phyloP scores from a whole-genome alignment of 2,797 vertebrate genomes.

The Tenualosa ilisha region DNA sequence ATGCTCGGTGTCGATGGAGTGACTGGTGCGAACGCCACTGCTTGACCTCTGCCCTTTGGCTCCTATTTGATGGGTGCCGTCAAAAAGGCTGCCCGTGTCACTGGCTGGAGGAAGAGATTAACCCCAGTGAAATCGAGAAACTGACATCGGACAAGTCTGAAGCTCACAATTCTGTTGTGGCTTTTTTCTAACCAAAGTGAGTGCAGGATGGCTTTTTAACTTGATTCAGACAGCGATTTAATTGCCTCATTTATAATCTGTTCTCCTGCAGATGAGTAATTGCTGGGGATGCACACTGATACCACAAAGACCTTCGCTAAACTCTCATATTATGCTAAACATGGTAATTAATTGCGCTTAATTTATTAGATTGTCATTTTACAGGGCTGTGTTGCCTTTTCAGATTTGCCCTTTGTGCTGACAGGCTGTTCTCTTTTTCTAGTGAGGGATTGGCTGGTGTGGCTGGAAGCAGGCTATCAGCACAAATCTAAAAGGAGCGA shows the following conservation, averaged over 20 bases:
- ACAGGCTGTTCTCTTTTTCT: slow-evolving; percentile 33
- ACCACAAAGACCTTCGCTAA: slow-evolving; percentile 68
- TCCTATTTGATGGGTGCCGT: not conserved
- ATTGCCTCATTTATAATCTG: slow-evolving; percentile 78
- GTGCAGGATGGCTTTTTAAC: slow-evolving; percentile 52
- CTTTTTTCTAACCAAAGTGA: not conserved
- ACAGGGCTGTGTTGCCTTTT: slow-evolving; percentile 42
- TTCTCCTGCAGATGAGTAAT: slow-evolving; percentile 73
- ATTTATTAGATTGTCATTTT: slow-evolving; percentile 63
- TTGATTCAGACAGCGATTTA: slow-evolving; percentile 68
- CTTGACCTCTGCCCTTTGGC: slow-evolving; percentile 16
- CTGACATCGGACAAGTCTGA: not conserved
- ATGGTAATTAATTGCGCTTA: slow-evolving; percentile 70
- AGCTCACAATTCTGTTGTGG: not conserved
- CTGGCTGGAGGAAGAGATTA: slow-evolving; percentile 41
- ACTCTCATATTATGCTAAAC: slow-evolving; percentile 68
- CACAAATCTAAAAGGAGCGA: slow-evolving; percentile 28
- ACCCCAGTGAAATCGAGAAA: slow-evolving; percentile 23
- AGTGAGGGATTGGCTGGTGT: slow-evolving; percentile 31
- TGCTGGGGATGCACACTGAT: slow-evolving; percentile 60
- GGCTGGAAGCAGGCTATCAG: slow-evolving; percentile 7
- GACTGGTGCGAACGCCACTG: not conserved
- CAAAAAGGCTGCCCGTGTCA: slow-evolving; percentile 28
- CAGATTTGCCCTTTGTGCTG: slow-evolving; percentile 40
- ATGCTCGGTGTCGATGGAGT: not conserved